A percentile compares a stretch with the other conserved stretches of the same genome.
These are phyloP conservation scores for Anableps anableps DNA, from an alignment of 2,797 vertebrate species.

Conservation along the genomic window DNA sequence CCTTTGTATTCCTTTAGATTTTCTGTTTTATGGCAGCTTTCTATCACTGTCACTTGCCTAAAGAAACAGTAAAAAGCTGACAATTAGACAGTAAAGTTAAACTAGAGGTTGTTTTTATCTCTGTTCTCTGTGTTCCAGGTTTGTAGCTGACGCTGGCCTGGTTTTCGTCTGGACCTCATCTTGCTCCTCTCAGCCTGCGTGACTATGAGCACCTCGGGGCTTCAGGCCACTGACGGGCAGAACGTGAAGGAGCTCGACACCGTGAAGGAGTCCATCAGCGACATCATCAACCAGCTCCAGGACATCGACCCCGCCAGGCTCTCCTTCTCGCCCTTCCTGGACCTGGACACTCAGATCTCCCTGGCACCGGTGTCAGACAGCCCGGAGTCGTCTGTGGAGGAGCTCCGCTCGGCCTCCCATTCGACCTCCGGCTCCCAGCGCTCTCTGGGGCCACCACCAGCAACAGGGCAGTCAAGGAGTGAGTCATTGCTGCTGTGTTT, in stretches of 20 bases:
- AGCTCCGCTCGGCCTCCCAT: constrained; percentile 80
- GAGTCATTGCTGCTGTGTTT: constrained; percentile 60
- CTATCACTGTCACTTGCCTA: neutral
- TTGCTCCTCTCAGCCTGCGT: constrained; percentile 47
- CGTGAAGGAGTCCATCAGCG: constrained; percentile 83
- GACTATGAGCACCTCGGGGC: constrained; percentile 79
- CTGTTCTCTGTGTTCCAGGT: constrained; percentile 10
- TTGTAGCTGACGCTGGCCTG: constrained; percentile 17
- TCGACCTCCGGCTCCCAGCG: constrained; percentile 76
- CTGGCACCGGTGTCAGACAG: constrained; percentile 84
- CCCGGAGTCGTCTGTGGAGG: constrained; percentile 83
- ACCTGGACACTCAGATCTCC: constrained; percentile 85
- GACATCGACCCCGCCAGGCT: constrained; percentile 82
- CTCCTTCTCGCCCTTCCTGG: constrained; percentile 84
- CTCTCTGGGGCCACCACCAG: constrained; percentile 70
- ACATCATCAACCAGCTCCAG: constrained; percentile 85
- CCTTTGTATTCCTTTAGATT: neutral
- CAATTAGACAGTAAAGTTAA: neutral
- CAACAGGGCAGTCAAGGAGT: constrained; percentile 59
- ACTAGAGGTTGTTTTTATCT: neutral
- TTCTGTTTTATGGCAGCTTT: neutral
- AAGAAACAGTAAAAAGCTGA: neutral
- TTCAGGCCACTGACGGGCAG: constrained; percentile 67
- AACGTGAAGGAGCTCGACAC: constrained; percentile 80
- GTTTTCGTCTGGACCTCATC: constrained; percentile 22